Percentiles rank a stretch among this genome's conserved stretches.
These are phyloP conservation scores for Drosophila longiperda DNA, from an alignment of 2,888 invertebrate genomes.

Conservation along the genomic window DNA sequence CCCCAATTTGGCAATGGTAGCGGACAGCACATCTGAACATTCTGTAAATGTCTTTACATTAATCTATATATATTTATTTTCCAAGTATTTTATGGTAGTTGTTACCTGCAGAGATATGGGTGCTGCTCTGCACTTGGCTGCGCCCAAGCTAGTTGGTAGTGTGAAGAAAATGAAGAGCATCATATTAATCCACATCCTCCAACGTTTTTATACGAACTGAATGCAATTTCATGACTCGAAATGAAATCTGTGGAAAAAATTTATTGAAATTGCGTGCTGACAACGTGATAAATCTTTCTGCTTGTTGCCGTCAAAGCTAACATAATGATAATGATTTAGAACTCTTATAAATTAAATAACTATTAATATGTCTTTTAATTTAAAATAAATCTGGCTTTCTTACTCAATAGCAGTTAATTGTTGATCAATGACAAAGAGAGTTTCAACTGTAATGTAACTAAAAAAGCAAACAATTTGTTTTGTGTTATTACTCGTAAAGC, in stretches of 20 bases:
- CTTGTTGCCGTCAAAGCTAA: constrained; percentile 29
- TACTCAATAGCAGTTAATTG: not conserved
- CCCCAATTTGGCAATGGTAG: constrained; percentile 68
- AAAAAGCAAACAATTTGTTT: not conserved
- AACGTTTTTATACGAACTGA: constrained; percentile 7
- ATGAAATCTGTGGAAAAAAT: not conserved
- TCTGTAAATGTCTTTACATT: constrained; percentile 23
- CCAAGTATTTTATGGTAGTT: not conserved
- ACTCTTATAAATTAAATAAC: not conserved
- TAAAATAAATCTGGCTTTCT: not conserved
- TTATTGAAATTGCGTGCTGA: constrained; percentile 6
- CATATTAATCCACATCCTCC: constrained; percentile 30
- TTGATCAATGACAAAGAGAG: not conserved
- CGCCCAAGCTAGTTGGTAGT: not conserved
- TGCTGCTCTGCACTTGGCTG: constrained; percentile 59
- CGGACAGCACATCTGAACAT: constrained; percentile 62
- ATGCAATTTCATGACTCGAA: not conserved
- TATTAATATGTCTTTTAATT: constrained; percentile 11
- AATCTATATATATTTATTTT: not conserved
- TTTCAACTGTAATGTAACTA: not conserved
- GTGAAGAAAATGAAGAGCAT: not conserved
- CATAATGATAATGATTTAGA: constrained; percentile 15
- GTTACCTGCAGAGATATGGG: constrained; percentile 63
- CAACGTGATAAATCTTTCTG: constrained; percentile 12
- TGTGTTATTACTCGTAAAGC: not conserved